Conservation (phyloP, 2,113 vertebrate genomes). For the Hipposideros armiger region DNA sequence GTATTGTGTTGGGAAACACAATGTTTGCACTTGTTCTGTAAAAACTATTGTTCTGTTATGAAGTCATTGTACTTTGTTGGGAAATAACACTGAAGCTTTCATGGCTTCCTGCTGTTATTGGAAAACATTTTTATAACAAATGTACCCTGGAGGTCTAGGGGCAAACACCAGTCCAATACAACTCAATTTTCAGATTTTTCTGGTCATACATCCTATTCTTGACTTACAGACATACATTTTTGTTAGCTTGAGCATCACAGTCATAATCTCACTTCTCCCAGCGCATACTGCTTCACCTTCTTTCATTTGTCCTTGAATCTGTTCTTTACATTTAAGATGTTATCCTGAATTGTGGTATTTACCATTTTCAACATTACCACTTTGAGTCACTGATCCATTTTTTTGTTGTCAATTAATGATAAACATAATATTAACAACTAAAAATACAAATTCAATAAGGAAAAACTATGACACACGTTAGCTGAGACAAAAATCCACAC, state of each 20-base stretch:
- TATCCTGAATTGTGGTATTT: neutral
- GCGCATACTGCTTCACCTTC: neutral
- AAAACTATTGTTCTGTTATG: slow-evolving; percentile 56
- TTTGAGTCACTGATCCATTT: slow-evolving; percentile 29
- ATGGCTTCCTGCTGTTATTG: slow-evolving; percentile 43
- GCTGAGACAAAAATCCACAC: slow-evolving; percentile 1
- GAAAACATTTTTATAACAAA: slow-evolving; percentile 54
- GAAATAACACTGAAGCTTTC: slow-evolving; percentile 58
- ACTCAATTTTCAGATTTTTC: slow-evolving; percentile 40
- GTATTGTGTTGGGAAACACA: slow-evolving; percentile 29
- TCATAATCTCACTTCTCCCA: neutral
- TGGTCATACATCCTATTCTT: neutral
- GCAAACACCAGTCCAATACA: neutral
- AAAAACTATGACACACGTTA: slow-evolving; percentile 23
- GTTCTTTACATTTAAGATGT: neutral
- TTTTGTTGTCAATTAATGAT: neutral
- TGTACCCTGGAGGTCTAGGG: neutral
- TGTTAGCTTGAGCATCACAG: neutral
- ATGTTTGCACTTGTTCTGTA: slow-evolving; percentile 35
- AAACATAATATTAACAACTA: neutral
- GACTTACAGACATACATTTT: neutral
- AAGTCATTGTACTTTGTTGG: slow-evolving; percentile 50
- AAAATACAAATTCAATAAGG: slow-evolving; percentile 35
- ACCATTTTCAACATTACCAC: neutral
- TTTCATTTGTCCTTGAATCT: neutral